Conservation (phyloP, 2,888 invertebrate genomes). For the Drosophila kokeensis region DNA sequence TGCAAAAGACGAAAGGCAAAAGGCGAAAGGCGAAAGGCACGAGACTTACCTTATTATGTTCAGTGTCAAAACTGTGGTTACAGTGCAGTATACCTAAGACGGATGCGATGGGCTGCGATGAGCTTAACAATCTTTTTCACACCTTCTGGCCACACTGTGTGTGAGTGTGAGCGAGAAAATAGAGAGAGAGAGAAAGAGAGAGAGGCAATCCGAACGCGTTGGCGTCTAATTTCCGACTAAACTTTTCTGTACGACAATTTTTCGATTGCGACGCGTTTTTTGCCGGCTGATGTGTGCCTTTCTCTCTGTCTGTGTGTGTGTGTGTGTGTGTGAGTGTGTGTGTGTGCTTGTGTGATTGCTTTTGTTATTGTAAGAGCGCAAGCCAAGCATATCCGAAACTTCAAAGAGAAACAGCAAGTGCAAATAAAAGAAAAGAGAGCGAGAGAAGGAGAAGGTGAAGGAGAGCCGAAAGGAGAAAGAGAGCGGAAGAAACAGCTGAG, state of each 20-base stretch:
- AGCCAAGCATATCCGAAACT: constrained; percentile 15
- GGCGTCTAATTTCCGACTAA: constrained; percentile 77
- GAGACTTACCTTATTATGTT: background rate
- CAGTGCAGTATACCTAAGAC: constrained; percentile 36
- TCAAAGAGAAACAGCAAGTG: constrained; percentile 33
- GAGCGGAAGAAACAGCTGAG: background rate
- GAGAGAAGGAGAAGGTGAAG: background rate
- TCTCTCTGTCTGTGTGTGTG: constrained; percentile 11
- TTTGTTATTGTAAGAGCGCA: constrained; percentile 45
- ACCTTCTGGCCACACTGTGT: constrained; percentile 42
- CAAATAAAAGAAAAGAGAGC: constrained; percentile 6
- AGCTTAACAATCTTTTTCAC: constrained; percentile 55
- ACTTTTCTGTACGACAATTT: constrained; percentile 64
- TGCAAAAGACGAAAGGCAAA: background rate
- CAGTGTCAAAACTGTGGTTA: constrained; percentile 12
- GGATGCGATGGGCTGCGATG: constrained; percentile 19
- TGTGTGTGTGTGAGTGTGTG: constrained; percentile 17
- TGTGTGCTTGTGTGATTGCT: constrained; percentile 9
- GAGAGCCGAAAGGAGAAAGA: background rate
- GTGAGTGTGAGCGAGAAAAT: constrained; percentile 4
- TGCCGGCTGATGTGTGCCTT: constrained; percentile 54
- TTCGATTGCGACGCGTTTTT: constrained; percentile 55
- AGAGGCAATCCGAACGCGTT: constrained; percentile 66
- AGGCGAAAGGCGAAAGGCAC: background rate
- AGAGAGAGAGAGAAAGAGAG: constrained; percentile 16